Base-by-base conservation (phyloP, 92 coral and sea anemone genomes). In the Porites rus region DNA sequence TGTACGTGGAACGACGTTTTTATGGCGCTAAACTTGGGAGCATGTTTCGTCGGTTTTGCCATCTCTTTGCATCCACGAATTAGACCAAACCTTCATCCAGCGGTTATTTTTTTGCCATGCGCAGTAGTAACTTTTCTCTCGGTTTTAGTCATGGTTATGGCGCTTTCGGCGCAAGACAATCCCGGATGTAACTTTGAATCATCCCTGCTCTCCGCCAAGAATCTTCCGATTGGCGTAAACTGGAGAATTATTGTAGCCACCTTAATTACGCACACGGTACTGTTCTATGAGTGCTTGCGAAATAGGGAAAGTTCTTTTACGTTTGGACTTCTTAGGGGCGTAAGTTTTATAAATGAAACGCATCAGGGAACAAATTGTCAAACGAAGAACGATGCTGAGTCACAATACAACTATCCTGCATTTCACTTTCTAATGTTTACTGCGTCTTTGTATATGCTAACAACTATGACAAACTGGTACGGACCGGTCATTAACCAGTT, bases 391-490 rank as follows among this genome's bases (percentile, higher is more conserved):
- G 46, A 38, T 38, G 46, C 46, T 7, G 25, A 65, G 2, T 24
- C 19, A 22, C 21, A 38, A 16, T 89, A 84, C 69, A 84, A 54
- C 77, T 89, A 84, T 51, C 43, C 89, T 10, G 69, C 75, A 12
- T 89, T 89, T 77, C 92, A 89, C 51, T 61, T 83, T 51, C 68
- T 89, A 2, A 69, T 89, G 25, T 52, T 54, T 24, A 76, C 79
- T 46, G 84, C 89, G 28, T 89, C 92, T 17, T 75, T 89, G 60
- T 89, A 89, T 84, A 63, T 80, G 56, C 64, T 89, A 58, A 59
- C 73, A 81, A 74, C 85, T 1, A 68, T 89, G 12, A 89, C 92
- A 69, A 89, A 89, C 85, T 89, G 89, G 92, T 84, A 77, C 22
- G 89, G 89, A 38, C 92, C 92, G 19, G 75, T 84, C 28, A 54